Percentiles rank a stretch among this genome's conserved stretches.
Evolutionary conservation across 1,140 invertebrate species (phyloP).

Genomic region (Drosophila novamexicana): DNA sequence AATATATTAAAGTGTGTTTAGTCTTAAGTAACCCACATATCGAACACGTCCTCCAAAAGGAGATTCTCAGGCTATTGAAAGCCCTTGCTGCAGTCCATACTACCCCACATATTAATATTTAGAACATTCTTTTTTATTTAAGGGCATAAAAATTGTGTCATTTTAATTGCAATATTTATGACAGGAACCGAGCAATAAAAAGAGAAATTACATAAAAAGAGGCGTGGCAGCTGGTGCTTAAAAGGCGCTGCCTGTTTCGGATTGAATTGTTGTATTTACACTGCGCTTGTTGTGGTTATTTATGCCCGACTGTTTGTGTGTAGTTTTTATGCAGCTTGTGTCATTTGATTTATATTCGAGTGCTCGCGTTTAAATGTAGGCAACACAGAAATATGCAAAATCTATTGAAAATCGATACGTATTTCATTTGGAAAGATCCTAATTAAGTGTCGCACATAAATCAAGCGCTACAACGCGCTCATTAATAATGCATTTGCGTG

Average conservation of each 20-base stretch:
- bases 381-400: conserved; percentile 9
- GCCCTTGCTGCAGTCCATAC: background rate
- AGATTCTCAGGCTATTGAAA: background rate
- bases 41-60: too few species aligned
- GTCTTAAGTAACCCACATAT: too few species aligned
- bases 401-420: conserved; percentile 4
- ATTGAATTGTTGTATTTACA: conserved; percentile 26
- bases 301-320: background rate
- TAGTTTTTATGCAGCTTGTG: conserved; percentile 10
- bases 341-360: conserved; percentile 51
- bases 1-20: too few species aligned
- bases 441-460: conserved; percentile 76
- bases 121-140: background rate
- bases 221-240: conserved; percentile 15
- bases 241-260: conserved; percentile 8
- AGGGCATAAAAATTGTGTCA: conserved; percentile 21
- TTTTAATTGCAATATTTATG: conserved; percentile 52
- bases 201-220: background rate
- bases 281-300: conserved; percentile 15
- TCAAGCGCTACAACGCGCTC: conserved; percentile 57
- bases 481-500: conserved; percentile 78
- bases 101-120: background rate
- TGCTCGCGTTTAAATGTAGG: conserved; percentile 32
- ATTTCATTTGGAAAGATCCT: conserved; percentile 38
- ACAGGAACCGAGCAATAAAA: conserved; percentile 9